phyloP scores from a whole-genome alignment of 2,888 invertebrate genomes.

The Conomelus anceps region DNA sequence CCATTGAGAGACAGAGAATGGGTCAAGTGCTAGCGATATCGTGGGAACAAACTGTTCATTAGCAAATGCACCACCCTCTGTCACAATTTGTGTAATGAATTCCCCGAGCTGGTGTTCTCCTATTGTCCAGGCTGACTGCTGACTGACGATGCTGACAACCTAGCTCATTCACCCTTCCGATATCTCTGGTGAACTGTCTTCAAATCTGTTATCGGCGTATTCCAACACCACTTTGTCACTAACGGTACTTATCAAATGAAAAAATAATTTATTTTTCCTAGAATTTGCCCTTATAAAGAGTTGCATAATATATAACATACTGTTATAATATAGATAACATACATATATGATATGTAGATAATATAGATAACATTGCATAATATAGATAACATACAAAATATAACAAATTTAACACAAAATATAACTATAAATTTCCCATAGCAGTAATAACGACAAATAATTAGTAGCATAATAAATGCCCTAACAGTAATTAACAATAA shows the following conservation, averaged over 20 bases:
- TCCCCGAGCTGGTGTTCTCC: neutral
- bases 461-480: no score
- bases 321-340: no score
- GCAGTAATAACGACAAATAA: no score
- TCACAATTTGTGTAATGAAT: neutral
- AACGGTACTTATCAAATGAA: neutral
- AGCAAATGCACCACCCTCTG: neutral
- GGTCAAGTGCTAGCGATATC: neutral
- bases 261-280: neutral
- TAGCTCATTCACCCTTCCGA: neutral
- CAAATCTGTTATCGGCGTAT: neutral
- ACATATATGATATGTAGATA: no score
- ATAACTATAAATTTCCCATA: no score
- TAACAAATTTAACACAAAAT: no score
- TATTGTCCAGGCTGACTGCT: neutral
- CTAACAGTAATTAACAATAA: no score
- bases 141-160: neutral
- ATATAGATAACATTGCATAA: no score
- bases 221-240: neutral
- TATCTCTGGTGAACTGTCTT: neutral
- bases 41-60: neutral
- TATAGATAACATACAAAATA: no score
- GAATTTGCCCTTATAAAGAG: no score
- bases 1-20: neutral
- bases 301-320: no score